Percentiles rank a stretch among this genome's conserved stretches.
These are phyloP conservation scores for Pecten maximus DNA, from an alignment of 2,888 invertebrate genomes.

Conservation along the genomic window DNA sequence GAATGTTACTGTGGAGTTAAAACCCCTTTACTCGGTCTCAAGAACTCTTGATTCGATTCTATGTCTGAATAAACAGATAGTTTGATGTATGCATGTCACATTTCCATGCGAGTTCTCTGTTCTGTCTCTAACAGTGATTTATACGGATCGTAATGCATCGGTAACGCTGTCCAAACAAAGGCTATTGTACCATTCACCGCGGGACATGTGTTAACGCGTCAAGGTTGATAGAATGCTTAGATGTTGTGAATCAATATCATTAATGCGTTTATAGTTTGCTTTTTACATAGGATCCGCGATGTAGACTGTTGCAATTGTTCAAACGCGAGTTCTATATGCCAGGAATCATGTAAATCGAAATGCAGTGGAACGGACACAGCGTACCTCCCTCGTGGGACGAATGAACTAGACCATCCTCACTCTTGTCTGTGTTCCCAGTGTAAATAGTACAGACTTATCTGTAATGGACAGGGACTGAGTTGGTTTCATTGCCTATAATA, in stretches of 20 bases:
- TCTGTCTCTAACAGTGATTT: background rate
- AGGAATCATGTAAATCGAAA: background rate
- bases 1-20: background rate
- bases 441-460: background rate
- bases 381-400: background rate
- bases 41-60: background rate
- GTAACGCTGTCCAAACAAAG: conserved; percentile 25
- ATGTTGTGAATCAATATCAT: conserved; percentile 33
- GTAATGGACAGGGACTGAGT: background rate
- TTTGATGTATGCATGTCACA: conserved; percentile 1
- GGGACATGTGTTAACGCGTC: conserved; percentile 16
- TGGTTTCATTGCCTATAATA: background rate
- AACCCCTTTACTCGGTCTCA: background rate
- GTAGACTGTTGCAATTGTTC: background rate
- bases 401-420: background rate
- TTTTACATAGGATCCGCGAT: background rate
- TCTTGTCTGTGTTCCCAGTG: background rate
- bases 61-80: background rate
- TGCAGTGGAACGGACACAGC: background rate
- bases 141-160: background rate
- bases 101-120: background rate
- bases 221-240: conserved; percentile 10
- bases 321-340: background rate
- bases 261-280: conserved; percentile 1
- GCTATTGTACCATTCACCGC: conserved; percentile 20